Percentiles rank a stretch among this genome's conserved stretches.
Conservation (phyloP, 2,888 invertebrate species). For the Timandra comae region DNA sequence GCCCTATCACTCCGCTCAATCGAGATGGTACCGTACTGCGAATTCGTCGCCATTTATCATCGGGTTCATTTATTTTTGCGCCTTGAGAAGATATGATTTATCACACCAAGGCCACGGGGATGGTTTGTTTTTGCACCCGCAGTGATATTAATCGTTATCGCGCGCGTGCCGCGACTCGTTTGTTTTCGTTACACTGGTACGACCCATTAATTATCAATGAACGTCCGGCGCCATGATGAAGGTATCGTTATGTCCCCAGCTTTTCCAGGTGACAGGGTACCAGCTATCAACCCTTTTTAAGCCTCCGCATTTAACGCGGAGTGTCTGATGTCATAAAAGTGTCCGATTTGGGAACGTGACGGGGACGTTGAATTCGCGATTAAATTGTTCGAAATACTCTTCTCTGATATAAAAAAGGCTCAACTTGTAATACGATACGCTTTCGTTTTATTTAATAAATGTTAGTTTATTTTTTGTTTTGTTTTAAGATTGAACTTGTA, state of each 20-base stretch:
- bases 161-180: conserved; percentile 69
- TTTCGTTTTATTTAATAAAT: conserved; percentile 1
- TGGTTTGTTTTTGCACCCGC: conserved; percentile 73
- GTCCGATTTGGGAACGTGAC: conserved; percentile 70
- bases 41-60: conserved; percentile 71
- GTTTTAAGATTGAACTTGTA: conserved; percentile 4
- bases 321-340: conserved; percentile 75
- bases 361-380: conserved; percentile 60
- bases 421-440: conserved; percentile 37
- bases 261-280: conserved; percentile 71
- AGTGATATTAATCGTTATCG: conserved; percentile 75
- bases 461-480: conserved; percentile 5
- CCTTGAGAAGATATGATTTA: conserved; percentile 74
- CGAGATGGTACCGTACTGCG: conserved; percentile 44
- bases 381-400: conserved; percentile 59
- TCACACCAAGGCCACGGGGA: conserved; percentile 62
- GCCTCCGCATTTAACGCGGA: conserved; percentile 70
- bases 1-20: conserved; percentile 52
- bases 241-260: conserved; percentile 65
- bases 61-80: conserved; percentile 75
- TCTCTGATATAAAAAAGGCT: conserved; percentile 51
- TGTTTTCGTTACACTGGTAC: conserved; percentile 74
- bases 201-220: conserved; percentile 76
- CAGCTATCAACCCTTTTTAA: conserved; percentile 75
- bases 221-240: conserved; percentile 70